Base-by-base conservation (phyloP, 2,113 vertebrate genomes). In the Tetraodon nigroviridis region DNA sequence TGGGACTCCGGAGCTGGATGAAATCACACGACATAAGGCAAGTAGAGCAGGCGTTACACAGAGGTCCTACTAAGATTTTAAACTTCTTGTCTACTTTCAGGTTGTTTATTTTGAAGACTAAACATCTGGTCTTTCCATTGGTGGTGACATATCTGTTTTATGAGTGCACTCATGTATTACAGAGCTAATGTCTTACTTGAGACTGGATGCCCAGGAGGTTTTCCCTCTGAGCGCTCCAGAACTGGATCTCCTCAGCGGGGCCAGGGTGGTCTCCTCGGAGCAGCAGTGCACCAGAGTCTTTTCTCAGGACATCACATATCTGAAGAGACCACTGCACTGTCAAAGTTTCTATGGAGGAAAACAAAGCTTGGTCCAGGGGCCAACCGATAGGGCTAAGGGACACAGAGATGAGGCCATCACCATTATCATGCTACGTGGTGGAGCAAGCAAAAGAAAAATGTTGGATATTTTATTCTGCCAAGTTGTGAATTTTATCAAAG, bases 131-230 rank as follows among this genome's bases (percentile, higher is more conserved):
- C 29, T 32, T 7, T 32, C 29, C 29, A 32, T 32, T 10, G 29
- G 29, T 32, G 29, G 29, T 10, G 2, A 32, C 29, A 2, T 37
- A 37, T 11, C 7, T 37, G 10, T 37, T 37, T 2, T 37, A 37
- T 44, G 14, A 16, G 15, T 44, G 42, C 42, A 44, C 3, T 44
- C 2, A n/a, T 44, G 12, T 16, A 64, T 5, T 15, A 21, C 19
- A 63, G 6, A 66, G 21, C 1, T 52, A 45, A 18, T 32, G 13
- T 46, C 66, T 69, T 88, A 89, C 90, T 87, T 92, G 82, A 41
- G 85, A 79, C 62, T 89, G 89, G 80, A 92, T 85, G 75, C 89
- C 85, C 59, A 88, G 65, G 16, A 92, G 83, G 78, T 91, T 88
- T 67, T 83, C 57, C 64, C 78, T 91, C 55, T 86, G 79, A 40